Percentiles rank a stretch among this genome's conserved stretches.
Conservation (phyloP, 2,888 invertebrate genomes). For the Agonopterix subpropinquella region DNA sequence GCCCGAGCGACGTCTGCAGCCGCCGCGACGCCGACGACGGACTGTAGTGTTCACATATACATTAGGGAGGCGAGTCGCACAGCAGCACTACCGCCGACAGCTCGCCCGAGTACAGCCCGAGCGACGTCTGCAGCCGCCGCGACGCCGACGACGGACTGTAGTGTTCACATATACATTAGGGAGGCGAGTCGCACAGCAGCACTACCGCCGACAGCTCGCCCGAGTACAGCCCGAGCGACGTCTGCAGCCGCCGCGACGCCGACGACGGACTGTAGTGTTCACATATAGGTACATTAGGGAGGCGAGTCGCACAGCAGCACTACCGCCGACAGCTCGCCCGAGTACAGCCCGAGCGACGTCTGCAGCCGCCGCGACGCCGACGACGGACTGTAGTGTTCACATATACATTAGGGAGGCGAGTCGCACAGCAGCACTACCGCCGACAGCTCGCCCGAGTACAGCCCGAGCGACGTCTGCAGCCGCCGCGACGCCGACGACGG, state of each 20-base stretch:
- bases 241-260: conserved; percentile 90
- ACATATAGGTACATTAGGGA: too few species aligned
- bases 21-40: conserved; percentile 79
- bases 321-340: conserved; percentile 90
- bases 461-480: conserved; percentile 93
- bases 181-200: conserved; percentile 80
- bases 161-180: too few species aligned
- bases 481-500: conserved; percentile 79
- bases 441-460: conserved; percentile 94
- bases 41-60: too few species aligned
- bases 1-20: conserved; percentile 93
- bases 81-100: conserved; percentile 91
- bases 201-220: conserved; percentile 92
- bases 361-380: conserved; percentile 88
- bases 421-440: conserved; percentile 91
- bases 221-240: conserved; percentile 95
- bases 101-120: conserved; percentile 94
- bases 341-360: conserved; percentile 95
- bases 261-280: conserved; percentile 32
- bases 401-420: conserved; percentile 24
- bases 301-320: conserved; percentile 85
- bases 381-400: conserved; percentile 22
- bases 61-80: conserved; percentile 74
- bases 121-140: conserved; percentile 92
- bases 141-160: conserved; percentile 70